Evolutionary conservation across 1,140 invertebrate species (phyloP).

Genomic region (Drosophila teissieri): DNA sequence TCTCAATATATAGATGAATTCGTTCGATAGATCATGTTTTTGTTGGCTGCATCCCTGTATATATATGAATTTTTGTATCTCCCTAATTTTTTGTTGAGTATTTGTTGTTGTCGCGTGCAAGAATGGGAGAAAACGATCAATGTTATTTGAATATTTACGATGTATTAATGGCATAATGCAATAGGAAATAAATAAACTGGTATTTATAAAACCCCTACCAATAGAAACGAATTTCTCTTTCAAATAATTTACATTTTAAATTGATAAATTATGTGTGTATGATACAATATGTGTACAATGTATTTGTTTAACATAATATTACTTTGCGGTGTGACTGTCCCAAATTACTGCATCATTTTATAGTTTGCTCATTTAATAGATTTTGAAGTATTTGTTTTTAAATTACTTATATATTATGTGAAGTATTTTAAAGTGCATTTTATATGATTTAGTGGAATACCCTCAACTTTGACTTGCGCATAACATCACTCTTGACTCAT

Average conservation of each 20-base stretch:
- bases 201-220: constrained; percentile 68
- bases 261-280: too few relatives aligned
- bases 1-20: constrained; percentile 5
- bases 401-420: too few relatives aligned
- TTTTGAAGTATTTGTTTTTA: background rate
- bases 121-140: constrained; percentile 48
- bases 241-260: background rate
- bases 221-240: constrained; percentile 15
- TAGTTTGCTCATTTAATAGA: too few relatives aligned
- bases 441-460: background rate
- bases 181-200: constrained; percentile 67
- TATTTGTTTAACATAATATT: too few relatives aligned
- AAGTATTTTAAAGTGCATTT: too few relatives aligned
- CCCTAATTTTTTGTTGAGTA: constrained; percentile 64
- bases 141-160: constrained; percentile 78
- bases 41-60: constrained; percentile 39
- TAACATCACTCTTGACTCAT: background rate
- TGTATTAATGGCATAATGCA: constrained; percentile 69
- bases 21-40: constrained; percentile 14
- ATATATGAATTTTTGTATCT: constrained; percentile 67
- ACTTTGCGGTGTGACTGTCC: too few relatives aligned
- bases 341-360: too few relatives aligned
- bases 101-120: constrained; percentile 62
- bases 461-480: background rate
- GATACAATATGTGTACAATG: too few relatives aligned